phyloP scores from a whole-genome alignment of 2,797 vertebrate species.

The Oophaga sylvatica region DNA sequence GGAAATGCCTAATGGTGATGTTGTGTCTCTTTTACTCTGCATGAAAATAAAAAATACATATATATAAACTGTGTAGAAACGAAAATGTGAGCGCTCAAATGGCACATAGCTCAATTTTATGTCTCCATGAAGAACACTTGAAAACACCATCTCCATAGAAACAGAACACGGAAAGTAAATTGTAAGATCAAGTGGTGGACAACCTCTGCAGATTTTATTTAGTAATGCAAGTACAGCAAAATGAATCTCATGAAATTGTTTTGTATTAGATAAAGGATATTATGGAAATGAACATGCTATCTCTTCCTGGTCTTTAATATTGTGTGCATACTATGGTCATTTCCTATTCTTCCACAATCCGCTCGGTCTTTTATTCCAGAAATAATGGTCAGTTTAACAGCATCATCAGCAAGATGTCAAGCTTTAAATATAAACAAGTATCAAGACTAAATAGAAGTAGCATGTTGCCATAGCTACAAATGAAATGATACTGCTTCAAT shows the following conservation, averaged over 20 bases:
- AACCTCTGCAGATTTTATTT: conserved; percentile 7
- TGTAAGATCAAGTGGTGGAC: conserved; percentile 26
- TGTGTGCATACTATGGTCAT: background rate
- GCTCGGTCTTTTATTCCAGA: background rate
- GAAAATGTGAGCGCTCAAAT: background rate
- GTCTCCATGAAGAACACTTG: background rate
- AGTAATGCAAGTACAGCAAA: conserved; percentile 22
- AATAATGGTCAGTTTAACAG: conserved; percentile 15
- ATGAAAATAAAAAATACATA: background rate
- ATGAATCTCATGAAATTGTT: conserved; percentile 4
- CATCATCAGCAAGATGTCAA: conserved; percentile 15
- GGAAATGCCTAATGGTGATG: too few relatives aligned
- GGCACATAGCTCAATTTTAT: conserved; percentile 18
- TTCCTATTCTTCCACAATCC: background rate
- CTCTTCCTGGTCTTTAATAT: background rate
- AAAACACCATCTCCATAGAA: conserved; percentile 38
- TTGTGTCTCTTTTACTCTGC: background rate
- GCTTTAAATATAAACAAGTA: conserved; percentile 3
- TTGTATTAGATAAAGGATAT: background rate
- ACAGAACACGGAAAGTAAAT: conserved; percentile 23
- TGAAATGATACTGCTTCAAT: conserved; percentile 31
- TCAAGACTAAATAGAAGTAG: conserved; percentile 9
- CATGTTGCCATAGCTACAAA: conserved; percentile 39
- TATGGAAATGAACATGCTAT: background rate
- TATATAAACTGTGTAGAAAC: background rate